Base-by-base conservation (phyloP, 1,140 invertebrate genomes). In the Drosophila quadrilineata region DNA sequence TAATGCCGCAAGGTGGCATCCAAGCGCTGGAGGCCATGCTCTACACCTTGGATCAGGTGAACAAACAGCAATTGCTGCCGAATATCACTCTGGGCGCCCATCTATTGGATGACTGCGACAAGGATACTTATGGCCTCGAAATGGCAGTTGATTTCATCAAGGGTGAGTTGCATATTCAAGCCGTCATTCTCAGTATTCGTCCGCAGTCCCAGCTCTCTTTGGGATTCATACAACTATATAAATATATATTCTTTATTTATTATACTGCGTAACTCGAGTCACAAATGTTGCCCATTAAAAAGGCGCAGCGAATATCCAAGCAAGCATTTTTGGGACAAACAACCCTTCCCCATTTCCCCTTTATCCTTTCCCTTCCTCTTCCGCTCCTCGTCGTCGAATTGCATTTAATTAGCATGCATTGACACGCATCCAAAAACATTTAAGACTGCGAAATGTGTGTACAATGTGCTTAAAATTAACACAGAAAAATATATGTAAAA, bases 141-240 rank as follows among this genome's bases (percentile, higher is more conserved):
- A 98, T 98, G 94, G 96, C 97, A 4, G 95, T 98, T 4, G 97
- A 98, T 90, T 99, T 99, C 88, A 98, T 99, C 62, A 97, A 98
- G 95, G 97, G 97, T 98, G 90, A 92, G 94, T 82, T n/a, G n/a
- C n/a, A n/a, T n/a, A n/a, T n/a, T 17, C n/a, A 9, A 10, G n/a
- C n/a, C n/a, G n/a, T n/a, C n/a, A n/a, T n/a, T n/a, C n/a, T n/a
- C n/a, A n/a, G n/a, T n/a, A n/a, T n/a, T n/a, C n/a, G n/a, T n/a
- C n/a, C n/a, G n/a, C n/a, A n/a, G n/a, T n/a, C n/a, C n/a, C n/a
- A n/a, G n/a, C n/a, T n/a, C n/a, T n/a, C n/a, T n/a, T n/a, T n/a
- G n/a, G n/a, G n/a, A n/a, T n/a, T n/a, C n/a, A n/a, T n/a, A 59
- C 45, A 10, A 43, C 6, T 22, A 62, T 62, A 45, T 45, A 56